phyloP scores from a whole-genome alignment of 2,797 vertebrate genomes.

The Pipistrellus pygmaeus region DNA sequence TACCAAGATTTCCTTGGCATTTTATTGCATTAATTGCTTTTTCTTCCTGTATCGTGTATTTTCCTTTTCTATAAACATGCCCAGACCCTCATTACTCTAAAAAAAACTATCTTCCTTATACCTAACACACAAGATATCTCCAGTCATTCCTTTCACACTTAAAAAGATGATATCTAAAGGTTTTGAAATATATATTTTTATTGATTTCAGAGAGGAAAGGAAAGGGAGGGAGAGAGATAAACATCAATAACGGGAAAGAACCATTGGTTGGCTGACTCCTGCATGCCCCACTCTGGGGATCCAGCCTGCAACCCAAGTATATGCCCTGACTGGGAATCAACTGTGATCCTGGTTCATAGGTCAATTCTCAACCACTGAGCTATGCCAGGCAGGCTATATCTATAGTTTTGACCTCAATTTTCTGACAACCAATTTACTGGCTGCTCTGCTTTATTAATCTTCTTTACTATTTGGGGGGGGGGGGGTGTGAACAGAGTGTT shows the following conservation, averaged over 20 bases:
- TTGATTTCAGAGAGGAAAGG: too few species aligned
- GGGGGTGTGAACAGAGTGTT: not conserved
- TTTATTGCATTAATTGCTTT: not conserved
- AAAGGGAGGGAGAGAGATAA: too few species aligned
- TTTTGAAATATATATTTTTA: not conserved
- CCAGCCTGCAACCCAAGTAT: too few species aligned
- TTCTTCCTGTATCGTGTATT: not conserved
- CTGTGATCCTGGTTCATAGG: too few species aligned
- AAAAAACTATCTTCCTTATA: not conserved
- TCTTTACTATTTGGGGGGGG: too few species aligned
- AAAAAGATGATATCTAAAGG: not conserved
- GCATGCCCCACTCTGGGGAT: too few species aligned
- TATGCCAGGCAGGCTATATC: not conserved
- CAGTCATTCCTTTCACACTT: not conserved
- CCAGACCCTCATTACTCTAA: not conserved
- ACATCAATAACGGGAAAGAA: too few species aligned
- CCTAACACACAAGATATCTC: not conserved
- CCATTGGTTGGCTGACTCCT: too few species aligned
- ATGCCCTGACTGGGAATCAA: too few species aligned
- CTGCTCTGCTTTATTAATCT: not conserved
- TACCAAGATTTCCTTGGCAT: not conserved
- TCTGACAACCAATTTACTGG: not conserved
- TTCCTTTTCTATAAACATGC: not conserved
- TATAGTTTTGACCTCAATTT: not conserved
- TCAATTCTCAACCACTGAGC: too few species aligned